These are phyloP conservation scores for Ochropleura leucogaster DNA, from an alignment of 2,888 invertebrate species.

Conservation along the genomic window DNA sequence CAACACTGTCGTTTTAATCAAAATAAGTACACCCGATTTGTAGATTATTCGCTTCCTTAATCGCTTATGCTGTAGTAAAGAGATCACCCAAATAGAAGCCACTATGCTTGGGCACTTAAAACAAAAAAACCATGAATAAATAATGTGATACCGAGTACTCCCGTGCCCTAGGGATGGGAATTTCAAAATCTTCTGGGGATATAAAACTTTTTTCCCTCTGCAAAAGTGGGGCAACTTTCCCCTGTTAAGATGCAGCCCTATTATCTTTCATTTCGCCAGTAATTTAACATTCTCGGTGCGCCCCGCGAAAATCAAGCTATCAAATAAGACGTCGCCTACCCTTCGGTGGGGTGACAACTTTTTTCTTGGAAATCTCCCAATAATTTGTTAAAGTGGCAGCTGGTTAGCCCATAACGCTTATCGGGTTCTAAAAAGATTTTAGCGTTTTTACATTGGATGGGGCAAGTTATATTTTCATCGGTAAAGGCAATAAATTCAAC, in stretches of 20 bases:
- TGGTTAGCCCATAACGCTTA: constrained; percentile 89
- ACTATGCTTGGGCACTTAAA: constrained; percentile 67
- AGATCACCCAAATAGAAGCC: constrained; percentile 72
- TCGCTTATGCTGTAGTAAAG: constrained; percentile 64
- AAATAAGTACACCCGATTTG: constrained; percentile 27
- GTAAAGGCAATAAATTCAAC: constrained; percentile 64
- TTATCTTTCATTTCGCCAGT: constrained; percentile 90
- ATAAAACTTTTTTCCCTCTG: constrained; percentile 83
- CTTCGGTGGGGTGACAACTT: constrained; percentile 86
- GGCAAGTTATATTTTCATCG: constrained; percentile 67
- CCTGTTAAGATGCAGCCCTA: constrained; percentile 85
- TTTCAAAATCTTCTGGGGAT: constrained; percentile 86
- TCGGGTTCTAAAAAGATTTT: constrained; percentile 86
- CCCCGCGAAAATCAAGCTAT: constrained; percentile 88
- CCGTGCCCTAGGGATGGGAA: constrained; percentile 79
- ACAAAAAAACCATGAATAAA: constrained; percentile 86
- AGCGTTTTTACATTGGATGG: constrained; percentile 68
- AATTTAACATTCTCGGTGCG: constrained; percentile 89
- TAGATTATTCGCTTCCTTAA: constrained; percentile 62
- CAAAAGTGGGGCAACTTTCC: constrained; percentile 80
- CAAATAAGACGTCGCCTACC: constrained; percentile 85
- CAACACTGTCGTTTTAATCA: constrained; percentile 18
- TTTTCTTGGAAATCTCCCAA: constrained; percentile 87
- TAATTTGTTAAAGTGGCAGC: constrained; percentile 90
- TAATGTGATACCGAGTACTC: constrained; percentile 79